These are phyloP conservation scores for Drosophila santomea DNA, from an alignment of 1,140 invertebrate species.

Conservation along the genomic window DNA sequence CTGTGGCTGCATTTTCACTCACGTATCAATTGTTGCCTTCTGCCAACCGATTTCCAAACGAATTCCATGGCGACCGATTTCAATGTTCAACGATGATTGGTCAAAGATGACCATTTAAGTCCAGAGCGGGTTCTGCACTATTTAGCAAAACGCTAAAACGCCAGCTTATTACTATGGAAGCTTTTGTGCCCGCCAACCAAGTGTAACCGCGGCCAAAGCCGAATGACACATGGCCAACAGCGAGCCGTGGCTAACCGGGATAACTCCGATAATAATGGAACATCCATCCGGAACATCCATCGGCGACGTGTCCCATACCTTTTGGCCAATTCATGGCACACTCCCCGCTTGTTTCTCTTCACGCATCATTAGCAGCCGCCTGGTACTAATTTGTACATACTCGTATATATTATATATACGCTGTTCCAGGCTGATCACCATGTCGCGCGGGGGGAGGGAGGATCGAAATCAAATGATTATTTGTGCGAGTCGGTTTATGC, in stretches of 20 bases:
- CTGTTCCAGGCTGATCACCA: constrained; percentile 22
- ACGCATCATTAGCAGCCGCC: constrained; percentile 64
- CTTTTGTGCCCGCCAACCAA: constrained; percentile 10
- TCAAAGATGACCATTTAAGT: constrained; percentile 17
- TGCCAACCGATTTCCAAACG: constrained; percentile 16
- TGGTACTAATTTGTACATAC: not conserved
- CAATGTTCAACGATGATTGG: constrained; percentile 17
- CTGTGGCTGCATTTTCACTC: constrained; percentile 1
- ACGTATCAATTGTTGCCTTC: constrained; percentile 14
- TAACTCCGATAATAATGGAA: constrained; percentile 32
- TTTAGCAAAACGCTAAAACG: constrained; percentile 18
- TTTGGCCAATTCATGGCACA: constrained; percentile 62
- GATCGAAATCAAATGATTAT: constrained; percentile 52
- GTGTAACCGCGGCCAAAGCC: constrained; percentile 33
- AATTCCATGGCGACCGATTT: constrained; percentile 7
- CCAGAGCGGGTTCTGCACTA: constrained; percentile 38
- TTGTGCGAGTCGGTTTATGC: constrained; percentile 60
- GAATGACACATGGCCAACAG: constrained; percentile 23
- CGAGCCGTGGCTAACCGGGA: constrained; percentile 58
- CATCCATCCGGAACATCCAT: constrained; percentile 33
- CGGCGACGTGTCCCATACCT: constrained; percentile 35
- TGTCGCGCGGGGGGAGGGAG: not conserved
- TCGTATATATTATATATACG: not conserved
- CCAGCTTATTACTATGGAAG: not conserved
- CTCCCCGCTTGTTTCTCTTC: constrained; percentile 34